Evolutionary conservation across 2,888 invertebrate species (phyloP).

Genomic region (Epistrophe eligans): DNA sequence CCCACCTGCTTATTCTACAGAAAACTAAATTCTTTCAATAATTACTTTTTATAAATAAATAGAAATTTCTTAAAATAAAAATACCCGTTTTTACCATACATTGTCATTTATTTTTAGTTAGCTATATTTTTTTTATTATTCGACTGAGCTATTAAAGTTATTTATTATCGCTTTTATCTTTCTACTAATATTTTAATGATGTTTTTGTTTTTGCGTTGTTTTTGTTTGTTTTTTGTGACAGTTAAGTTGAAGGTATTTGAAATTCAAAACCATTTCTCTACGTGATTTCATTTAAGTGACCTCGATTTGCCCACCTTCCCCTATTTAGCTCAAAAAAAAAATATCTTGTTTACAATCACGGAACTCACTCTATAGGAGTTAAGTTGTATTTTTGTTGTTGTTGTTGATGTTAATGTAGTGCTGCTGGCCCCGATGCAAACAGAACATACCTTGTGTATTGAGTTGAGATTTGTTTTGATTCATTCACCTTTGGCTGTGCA

Average conservation of each 20-base stretch:
- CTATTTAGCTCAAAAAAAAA: constrained; percentile 30
- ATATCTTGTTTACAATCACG: constrained; percentile 64
- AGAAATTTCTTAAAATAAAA: neutral
- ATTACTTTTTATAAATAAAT: neutral
- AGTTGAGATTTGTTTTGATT: constrained; percentile 72
- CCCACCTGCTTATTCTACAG: neutral
- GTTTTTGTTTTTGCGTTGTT: constrained; percentile 18
- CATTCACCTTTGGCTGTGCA: constrained; percentile 66
- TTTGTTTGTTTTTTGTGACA: neutral
- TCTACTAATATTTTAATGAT: constrained; percentile 39
- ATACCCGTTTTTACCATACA: neutral
- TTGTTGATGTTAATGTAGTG: constrained; percentile 7
- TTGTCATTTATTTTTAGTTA: neutral
- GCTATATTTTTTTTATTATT: neutral
- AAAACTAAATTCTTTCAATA: neutral
- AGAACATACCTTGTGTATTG: constrained; percentile 59
- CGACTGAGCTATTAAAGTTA: constrained; percentile 7
- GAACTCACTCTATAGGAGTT: constrained; percentile 35
- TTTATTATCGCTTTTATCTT: constrained; percentile 27
- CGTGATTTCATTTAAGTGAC: constrained; percentile 41
- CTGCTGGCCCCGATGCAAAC: constrained; percentile 58
- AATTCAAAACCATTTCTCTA: constrained; percentile 28
- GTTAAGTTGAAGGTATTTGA: constrained; percentile 17
- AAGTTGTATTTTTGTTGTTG: constrained; percentile 15
- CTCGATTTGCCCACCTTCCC: constrained; percentile 48